These are phyloP conservation scores for Passer domesticus DNA, from an alignment of 2,113 vertebrate species.

Conservation along the genomic window DNA sequence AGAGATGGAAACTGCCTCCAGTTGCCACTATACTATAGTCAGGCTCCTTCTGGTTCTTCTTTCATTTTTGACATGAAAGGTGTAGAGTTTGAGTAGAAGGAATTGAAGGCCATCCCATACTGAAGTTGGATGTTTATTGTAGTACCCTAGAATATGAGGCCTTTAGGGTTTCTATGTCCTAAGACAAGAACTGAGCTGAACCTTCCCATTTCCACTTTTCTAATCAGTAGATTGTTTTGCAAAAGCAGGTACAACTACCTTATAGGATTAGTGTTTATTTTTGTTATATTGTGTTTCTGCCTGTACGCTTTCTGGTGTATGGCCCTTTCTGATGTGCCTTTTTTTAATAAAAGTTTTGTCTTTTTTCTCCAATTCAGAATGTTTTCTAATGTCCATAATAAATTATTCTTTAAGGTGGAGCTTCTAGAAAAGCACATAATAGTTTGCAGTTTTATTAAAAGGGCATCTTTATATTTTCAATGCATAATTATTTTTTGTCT, in stretches of 20 bases:
- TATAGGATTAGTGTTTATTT: background rate
- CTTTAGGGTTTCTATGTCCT: background rate
- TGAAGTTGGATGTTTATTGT: background rate
- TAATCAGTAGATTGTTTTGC: background rate
- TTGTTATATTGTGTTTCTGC: background rate
- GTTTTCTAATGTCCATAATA: background rate
- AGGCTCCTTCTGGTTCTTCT: background rate
- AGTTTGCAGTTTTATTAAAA: background rate
- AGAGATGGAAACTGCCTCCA: background rate
- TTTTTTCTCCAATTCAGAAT: background rate
- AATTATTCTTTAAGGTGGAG: background rate
- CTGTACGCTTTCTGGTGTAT: background rate
- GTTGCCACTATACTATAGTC: accelerated
- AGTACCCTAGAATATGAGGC: background rate
- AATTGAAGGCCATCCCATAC: background rate
- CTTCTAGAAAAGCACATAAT: background rate
- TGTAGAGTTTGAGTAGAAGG: background rate
- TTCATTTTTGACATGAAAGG: background rate
- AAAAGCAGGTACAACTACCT: background rate
- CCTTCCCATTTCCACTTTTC: background rate
- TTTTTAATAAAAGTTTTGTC: background rate
- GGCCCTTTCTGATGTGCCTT: background rate
- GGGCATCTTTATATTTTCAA: background rate
- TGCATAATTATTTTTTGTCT: background rate
- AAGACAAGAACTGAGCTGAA: background rate